Evolutionary conservation across 1,140 invertebrate genomes (phyloP), one percentile per base, ranked within the genome.

Genomic region (Daktulosphaira vitifoliae): DNA sequence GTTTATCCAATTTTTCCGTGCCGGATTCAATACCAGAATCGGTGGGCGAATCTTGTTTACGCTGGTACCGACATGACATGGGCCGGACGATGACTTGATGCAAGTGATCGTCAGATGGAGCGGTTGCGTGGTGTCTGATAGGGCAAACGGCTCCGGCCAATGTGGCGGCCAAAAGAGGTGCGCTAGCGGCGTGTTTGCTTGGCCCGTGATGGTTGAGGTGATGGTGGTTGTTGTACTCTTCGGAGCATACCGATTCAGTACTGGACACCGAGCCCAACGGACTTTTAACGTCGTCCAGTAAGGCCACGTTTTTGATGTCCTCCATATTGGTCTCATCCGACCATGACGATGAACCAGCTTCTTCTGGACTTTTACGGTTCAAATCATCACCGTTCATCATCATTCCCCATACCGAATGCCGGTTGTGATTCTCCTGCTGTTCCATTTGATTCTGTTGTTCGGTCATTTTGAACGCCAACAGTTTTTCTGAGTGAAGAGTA

Each of bases 401-500:
- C 52, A 69, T 79, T 23, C 56, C 44, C 56, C 56, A 62, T 25
- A 69, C 74, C 5, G 29, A 78, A 59, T 69, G 68, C 8, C 68
- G 68, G 8, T 67, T 54, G 5, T 68, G 66, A 11, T 70, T 67
- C 15, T 72, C 70, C 16, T 73, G 72, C 29, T 71, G 69, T 42
- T 69, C 69, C 53, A 87, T 76, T 71, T 87, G 80, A 70, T 89
- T 87, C 73, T 89, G 89, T 71, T 90, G 87, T 74, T 91, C 87
- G 18, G 89, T 89, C 84, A 87, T 87, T 72, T 92, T 90, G 77
- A 92, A 93, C 1, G 93, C 92, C 15, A 97, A 79, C 25, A 96
- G 78, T 74, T 97, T 97, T 73, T 97, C 95, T 1, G 92, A 95
- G 74, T 97, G 95, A 11, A 98, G 81, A 2, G 93, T 96, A 77